A percentile compares a stretch with the other conserved stretches of the same genome.
phyloP scores from a whole-genome alignment of 1,140 invertebrate species.

The Melipona quadrifasciata region DNA sequence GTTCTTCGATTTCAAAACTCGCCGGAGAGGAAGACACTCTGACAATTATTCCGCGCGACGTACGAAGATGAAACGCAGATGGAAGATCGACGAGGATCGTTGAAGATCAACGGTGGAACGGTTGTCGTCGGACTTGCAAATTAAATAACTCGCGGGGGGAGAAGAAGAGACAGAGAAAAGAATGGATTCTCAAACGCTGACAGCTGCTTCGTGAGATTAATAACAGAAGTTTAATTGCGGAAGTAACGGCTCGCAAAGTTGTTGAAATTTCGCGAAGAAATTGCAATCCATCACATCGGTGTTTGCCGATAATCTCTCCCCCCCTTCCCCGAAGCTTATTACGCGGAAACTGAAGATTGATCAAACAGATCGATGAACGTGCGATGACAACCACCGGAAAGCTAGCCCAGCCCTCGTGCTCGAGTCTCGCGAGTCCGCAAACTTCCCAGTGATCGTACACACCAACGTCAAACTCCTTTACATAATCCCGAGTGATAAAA shows the following conservation, averaged over 20 bases:
- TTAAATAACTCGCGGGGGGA: not conserved
- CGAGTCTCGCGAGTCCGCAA: not conserved
- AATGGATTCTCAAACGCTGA: not conserved
- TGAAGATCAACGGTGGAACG: not conserved
- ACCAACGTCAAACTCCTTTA: not conserved
- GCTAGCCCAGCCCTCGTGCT: not conserved
- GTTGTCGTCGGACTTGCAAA: not conserved
- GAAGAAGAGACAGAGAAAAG: too few relatives aligned
- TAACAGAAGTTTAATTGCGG: not conserved
- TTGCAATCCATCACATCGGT: not conserved
- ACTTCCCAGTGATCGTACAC: not conserved
- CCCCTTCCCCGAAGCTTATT: not conserved
- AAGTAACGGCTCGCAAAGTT: not conserved
- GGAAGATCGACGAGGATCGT: not conserved
- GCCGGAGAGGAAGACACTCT: too few relatives aligned
- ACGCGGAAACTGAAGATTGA: not conserved
- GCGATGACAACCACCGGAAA: not conserved
- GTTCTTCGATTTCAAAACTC: too few relatives aligned
- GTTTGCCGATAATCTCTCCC: not conserved
- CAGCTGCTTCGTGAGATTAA: not conserved
- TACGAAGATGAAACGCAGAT: not conserved
- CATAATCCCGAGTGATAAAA: not conserved
- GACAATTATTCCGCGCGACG: too few relatives aligned
- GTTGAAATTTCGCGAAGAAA: not conserved
- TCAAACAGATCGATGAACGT: constrained; percentile 13